Evolutionary conservation across 2,113 vertebrate genomes (phyloP).

Genomic region (Boleophthalmus pectinirostris): DNA sequence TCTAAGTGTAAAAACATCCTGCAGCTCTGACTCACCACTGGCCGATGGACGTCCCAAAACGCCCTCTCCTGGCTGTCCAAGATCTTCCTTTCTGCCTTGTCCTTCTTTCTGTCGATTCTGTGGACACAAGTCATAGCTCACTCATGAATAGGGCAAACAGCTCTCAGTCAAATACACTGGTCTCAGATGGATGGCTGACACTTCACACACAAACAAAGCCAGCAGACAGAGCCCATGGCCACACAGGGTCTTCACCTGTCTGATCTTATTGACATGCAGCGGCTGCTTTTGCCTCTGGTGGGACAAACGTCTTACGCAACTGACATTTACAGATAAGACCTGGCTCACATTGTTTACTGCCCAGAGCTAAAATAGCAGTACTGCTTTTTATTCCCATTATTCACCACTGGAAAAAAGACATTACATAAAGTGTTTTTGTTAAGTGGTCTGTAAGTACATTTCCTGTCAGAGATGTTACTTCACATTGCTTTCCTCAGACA

Average conservation of each 20-base stretch:
- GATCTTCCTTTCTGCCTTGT: slow-evolving; percentile 97
- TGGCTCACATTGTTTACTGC: slow-evolving; percentile 21
- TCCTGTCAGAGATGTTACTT: not conserved
- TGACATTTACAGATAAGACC: slow-evolving; percentile 52
- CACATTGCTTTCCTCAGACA: not conserved
- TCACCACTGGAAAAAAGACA: not conserved
- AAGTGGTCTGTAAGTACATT: not conserved
- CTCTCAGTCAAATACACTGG: slow-evolving; percentile 12
- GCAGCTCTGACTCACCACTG: slow-evolving; percentile 83
- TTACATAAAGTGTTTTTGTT: not conserved
- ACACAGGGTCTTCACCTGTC: slow-evolving; percentile 41
- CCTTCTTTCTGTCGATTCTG: slow-evolving; percentile 96
- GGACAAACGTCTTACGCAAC: slow-evolving; percentile 54
- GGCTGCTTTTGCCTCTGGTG: slow-evolving; percentile 13
- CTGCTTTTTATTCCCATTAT: not conserved
- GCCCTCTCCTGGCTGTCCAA: slow-evolving; percentile 96
- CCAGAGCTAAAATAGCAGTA: not conserved
- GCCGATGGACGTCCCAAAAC: slow-evolving; percentile 97
- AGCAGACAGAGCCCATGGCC: slow-evolving; percentile 30
- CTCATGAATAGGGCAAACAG: not conserved
- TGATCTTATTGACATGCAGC: slow-evolving; percentile 31
- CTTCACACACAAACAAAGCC: slow-evolving; percentile 9
- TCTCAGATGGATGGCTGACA: not conserved
- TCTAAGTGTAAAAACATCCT: not conserved
- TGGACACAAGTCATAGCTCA: slow-evolving; percentile 15